Evolutionary conservation across 2,888 invertebrate genomes (phyloP).

Genomic region (Argyresthia goedartella): DNA sequence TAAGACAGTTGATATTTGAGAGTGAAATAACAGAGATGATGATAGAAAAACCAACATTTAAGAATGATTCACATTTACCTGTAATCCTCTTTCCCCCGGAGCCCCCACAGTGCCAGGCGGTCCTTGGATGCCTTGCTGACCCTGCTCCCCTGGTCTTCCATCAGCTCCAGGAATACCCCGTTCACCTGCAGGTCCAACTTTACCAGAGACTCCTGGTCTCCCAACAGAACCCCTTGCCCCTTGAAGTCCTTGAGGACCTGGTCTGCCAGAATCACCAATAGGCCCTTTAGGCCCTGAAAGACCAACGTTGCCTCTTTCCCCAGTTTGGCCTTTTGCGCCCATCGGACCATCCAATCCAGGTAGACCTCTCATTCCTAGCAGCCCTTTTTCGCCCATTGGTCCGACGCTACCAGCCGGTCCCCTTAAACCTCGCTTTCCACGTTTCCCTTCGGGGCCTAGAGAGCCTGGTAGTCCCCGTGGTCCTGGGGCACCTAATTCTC

Average conservation of each 20-base stretch:
- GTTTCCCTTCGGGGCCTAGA: slow-evolving; percentile 83
- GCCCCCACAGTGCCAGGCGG: slow-evolving; percentile 82
- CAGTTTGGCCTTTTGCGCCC: slow-evolving; percentile 81
- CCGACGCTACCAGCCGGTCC: slow-evolving; percentile 83
- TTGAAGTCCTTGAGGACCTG: slow-evolving; percentile 76
- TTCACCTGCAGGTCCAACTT: slow-evolving; percentile 78
- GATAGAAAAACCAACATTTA: not conserved
- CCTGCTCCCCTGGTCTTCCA: slow-evolving; percentile 88
- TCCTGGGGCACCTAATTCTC: slow-evolving; percentile 79
- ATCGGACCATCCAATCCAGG: slow-evolving; percentile 83
- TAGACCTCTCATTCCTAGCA: slow-evolving; percentile 74
- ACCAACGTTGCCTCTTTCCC: slow-evolving; percentile 75
- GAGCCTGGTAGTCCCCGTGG: slow-evolving; percentile 82
- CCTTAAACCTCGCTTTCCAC: slow-evolving; percentile 83
- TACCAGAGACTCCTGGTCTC: slow-evolving; percentile 78
- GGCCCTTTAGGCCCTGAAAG: slow-evolving; percentile 71
- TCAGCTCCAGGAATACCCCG: slow-evolving; percentile 85
- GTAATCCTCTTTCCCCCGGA: slow-evolving; percentile 82
- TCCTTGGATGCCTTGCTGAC: slow-evolving; percentile 84
- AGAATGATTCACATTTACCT: slow-evolving; percentile 72
- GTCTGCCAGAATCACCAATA: slow-evolving; percentile 71
- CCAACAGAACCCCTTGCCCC: slow-evolving; percentile 77
- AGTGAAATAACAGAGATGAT: too few species aligned
- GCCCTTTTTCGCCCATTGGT: slow-evolving; percentile 80
- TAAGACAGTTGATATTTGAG: too few species aligned